Evolutionary conservation across 2,888 invertebrate genomes (phyloP).

Genomic region (Clanis bilineata): DNA sequence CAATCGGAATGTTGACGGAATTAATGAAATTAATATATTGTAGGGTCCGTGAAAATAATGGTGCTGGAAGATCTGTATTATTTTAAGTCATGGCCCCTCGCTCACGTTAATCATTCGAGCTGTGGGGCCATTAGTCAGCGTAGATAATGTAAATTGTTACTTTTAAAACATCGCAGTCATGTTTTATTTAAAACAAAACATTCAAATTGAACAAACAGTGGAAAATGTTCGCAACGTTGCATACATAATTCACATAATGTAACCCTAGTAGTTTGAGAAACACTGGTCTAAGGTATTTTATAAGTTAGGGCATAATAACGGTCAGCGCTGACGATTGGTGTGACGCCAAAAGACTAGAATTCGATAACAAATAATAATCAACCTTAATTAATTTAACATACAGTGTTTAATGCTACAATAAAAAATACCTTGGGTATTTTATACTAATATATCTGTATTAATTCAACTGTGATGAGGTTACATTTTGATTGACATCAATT

Average conservation of each 20-base stretch:
- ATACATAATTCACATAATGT: slow-evolving; percentile 12
- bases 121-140: slow-evolving; percentile 50
- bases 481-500: neutral
- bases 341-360: neutral
- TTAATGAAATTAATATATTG: slow-evolving; percentile 40
- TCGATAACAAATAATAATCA: neutral
- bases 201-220: slow-evolving; percentile 19
- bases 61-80: slow-evolving; percentile 78
- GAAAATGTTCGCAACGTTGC: slow-evolving; percentile 10
- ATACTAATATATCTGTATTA: neutral
- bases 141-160: slow-evolving; percentile 51
- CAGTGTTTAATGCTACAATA: neutral
- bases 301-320: slow-evolving; percentile 67
- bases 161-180: slow-evolving; percentile 47
- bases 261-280: slow-evolving; percentile 67
- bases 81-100: slow-evolving; percentile 47
- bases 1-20: slow-evolving; percentile 36
- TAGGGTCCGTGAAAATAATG: slow-evolving; percentile 52
- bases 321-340: neutral
- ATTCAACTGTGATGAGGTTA: neutral
- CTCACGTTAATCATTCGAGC: slow-evolving; percentile 36
- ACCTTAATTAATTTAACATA: neutral
- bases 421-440: neutral
- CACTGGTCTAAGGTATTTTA: slow-evolving; percentile 66
- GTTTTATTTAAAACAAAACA: slow-evolving; percentile 33